A percentile compares a stretch with the other conserved stretches of the same genome.
Conservation (phyloP, 2,797 vertebrate genomes). For the Triplophysa yarkandensis region DNA sequence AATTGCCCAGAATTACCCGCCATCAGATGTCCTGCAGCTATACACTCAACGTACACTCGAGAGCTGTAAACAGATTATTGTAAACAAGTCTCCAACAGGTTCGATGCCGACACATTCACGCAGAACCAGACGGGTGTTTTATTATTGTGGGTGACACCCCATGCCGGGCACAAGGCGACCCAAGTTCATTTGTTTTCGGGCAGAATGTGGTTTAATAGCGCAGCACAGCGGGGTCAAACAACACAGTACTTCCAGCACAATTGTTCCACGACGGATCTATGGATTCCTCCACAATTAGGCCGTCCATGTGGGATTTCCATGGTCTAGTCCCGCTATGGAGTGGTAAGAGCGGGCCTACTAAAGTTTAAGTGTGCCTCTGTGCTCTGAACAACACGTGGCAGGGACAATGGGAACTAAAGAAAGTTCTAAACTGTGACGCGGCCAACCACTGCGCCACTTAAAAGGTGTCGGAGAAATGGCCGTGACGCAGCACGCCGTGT, state of each 20-base stretch:
- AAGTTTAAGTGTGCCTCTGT: slow-evolving; percentile 39
- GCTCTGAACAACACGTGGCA: slow-evolving; percentile 38
- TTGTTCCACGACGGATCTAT: slow-evolving; percentile 63
- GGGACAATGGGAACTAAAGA: slow-evolving; percentile 36
- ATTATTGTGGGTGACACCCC: slow-evolving; percentile 56
- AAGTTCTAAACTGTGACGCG: slow-evolving; percentile 37
- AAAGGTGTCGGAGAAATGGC: slow-evolving; percentile 49
- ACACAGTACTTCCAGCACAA: slow-evolving; percentile 64
- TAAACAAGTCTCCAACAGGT: slow-evolving; percentile 50
- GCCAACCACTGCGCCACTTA: slow-evolving; percentile 49
- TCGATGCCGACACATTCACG: slow-evolving; percentile 19
- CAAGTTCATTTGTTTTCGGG: too few species aligned
- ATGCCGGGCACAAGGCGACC: slow-evolving; percentile 57
- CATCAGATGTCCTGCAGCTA: slow-evolving; percentile 38
- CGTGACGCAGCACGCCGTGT: slow-evolving; percentile 50
- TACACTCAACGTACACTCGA: slow-evolving; percentile 35
- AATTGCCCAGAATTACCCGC: slow-evolving; percentile 32
- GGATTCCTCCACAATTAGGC: slow-evolving; percentile 65
- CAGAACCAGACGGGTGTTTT: slow-evolving; percentile 29
- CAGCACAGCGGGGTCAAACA: slow-evolving; percentile 64
- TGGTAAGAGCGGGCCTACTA: background rate
- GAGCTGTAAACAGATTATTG: slow-evolving; percentile 44
- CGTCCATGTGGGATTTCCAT: slow-evolving; percentile 8
- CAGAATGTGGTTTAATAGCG: slow-evolving; percentile 60
- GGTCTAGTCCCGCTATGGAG: background rate